Evolutionary conservation across 92 coral and sea anemone species (phyloP).

Genomic region (Phymanthus crucifer): DNA sequence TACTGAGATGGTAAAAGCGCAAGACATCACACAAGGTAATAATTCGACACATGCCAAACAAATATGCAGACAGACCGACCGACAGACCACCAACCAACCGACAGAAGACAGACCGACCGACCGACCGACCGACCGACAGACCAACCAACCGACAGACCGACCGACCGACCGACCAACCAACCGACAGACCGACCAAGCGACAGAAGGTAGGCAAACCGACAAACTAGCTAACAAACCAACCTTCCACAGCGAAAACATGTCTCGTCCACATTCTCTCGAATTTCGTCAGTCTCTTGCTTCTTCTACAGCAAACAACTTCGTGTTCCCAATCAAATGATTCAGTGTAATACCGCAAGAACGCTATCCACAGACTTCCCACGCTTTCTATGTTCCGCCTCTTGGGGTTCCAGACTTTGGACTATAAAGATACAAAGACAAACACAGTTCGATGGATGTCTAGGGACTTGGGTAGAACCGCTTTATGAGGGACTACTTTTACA

Average conservation of each 20-base stretch:
- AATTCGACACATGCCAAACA: too few relatives aligned
- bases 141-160: too few relatives aligned
- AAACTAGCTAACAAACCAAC: conserved; percentile 35
- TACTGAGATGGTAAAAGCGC: too few relatives aligned
- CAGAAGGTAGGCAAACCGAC: too few relatives aligned
- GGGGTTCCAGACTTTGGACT: conserved; percentile 54
- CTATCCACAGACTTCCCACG: conserved; percentile 87
- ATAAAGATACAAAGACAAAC: background rate
- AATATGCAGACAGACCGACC: background rate
- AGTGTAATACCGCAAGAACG: conserved; percentile 78
- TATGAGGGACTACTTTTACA: too few relatives aligned
- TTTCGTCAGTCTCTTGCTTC: conserved; percentile 73
- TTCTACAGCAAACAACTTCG: conserved; percentile 89
- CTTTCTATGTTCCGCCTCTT: conserved; percentile 37
- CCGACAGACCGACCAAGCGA: too few relatives aligned
- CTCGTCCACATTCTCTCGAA: conserved; percentile 97
- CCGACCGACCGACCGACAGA: background rate
- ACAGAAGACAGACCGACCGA: too few relatives aligned
- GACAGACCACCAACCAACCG: too few relatives aligned
- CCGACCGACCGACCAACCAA: too few relatives aligned
- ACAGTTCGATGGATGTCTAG: background rate
- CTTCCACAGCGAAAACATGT: conserved; percentile 84
- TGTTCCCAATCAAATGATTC: conserved; percentile 88
- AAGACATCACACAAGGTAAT: too few relatives aligned
- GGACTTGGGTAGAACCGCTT: too few relatives aligned